A percentile compares a stretch with the other conserved stretches of the same genome.
Evolutionary conservation across 2,113 vertebrate species (phyloP).

Genomic region (Chrysochloris asiatica): DNA sequence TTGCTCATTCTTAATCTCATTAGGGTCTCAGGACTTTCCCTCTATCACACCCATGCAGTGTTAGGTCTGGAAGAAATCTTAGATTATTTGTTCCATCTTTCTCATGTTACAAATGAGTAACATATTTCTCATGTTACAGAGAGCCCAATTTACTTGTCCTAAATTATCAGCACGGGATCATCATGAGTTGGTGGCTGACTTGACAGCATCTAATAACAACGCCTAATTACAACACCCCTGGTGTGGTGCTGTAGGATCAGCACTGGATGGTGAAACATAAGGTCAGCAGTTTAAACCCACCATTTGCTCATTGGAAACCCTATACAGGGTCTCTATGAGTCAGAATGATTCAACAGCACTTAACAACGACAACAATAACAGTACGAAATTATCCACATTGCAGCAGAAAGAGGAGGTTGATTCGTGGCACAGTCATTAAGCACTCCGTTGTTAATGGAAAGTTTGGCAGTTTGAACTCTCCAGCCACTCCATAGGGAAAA

Average conservation of each 20-base stretch:
- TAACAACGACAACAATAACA: no score
- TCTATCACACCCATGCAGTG: not conserved
- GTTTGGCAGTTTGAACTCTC: not conserved
- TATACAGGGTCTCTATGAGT: no score
- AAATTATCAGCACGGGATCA: not conserved
- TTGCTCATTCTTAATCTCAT: not conserved
- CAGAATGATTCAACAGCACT: no score
- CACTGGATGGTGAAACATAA: no score
- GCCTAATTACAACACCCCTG: no score
- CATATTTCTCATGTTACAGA: not conserved
- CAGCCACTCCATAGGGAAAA: not conserved
- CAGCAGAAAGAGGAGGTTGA: not conserved
- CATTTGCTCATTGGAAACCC: no score
- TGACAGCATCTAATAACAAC: no score
- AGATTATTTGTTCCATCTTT: not conserved
- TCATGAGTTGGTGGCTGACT: not conserved
- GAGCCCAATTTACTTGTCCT: not conserved
- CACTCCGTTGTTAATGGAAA: no score
- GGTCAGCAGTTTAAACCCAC: no score
- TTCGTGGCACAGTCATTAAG: no score
- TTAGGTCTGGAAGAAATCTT: not conserved
- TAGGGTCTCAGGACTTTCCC: not conserved
- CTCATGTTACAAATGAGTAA: no score
- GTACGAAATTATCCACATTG: not conserved
- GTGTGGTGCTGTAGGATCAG: no score